A percentile compares a stretch with the other conserved stretches of the same genome.
Evolutionary conservation across 2,888 invertebrate genomes (phyloP).

Genomic region (Camptogramma bilineatum): DNA sequence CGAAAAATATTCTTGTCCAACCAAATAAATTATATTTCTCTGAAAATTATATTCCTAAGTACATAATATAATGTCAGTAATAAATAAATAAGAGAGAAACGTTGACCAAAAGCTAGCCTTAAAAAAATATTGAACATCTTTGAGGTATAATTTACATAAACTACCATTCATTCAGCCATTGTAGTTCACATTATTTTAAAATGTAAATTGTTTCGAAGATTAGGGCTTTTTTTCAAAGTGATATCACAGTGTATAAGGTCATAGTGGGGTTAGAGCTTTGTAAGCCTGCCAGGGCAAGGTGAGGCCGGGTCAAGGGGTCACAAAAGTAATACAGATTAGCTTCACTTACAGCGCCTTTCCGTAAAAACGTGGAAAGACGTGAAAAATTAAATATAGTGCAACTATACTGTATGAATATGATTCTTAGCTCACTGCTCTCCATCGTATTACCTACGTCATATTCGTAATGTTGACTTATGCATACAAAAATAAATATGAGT

Average conservation of each 20-base stretch:
- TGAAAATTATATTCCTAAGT: not conserved
- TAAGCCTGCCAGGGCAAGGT: constrained; percentile 18
- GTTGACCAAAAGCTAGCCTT: no score
- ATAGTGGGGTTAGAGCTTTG: constrained; percentile 12
- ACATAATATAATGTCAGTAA: no score
- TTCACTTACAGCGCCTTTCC: not conserved
- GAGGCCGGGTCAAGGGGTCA: constrained; percentile 16
- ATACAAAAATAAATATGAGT: no score
- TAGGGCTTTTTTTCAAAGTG: constrained; percentile 2
- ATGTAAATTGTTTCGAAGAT: not conserved
- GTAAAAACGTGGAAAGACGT: not conserved
- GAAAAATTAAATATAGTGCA: not conserved
- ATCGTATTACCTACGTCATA: no score
- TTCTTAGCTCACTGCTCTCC: not conserved
- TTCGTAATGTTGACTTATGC: no score
- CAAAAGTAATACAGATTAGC: constrained; percentile 1
- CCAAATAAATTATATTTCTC: not conserved
- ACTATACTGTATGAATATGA: no score
- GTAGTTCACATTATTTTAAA: not conserved
- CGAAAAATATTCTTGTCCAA: not conserved
- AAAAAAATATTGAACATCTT: no score
- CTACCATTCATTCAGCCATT: not conserved
- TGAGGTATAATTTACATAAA: no score
- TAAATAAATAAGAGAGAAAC: no score
- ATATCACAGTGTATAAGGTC: constrained; percentile 1